Conservation (phyloP, 2,888 invertebrate genomes). For the Eupeodes luniger region DNA sequence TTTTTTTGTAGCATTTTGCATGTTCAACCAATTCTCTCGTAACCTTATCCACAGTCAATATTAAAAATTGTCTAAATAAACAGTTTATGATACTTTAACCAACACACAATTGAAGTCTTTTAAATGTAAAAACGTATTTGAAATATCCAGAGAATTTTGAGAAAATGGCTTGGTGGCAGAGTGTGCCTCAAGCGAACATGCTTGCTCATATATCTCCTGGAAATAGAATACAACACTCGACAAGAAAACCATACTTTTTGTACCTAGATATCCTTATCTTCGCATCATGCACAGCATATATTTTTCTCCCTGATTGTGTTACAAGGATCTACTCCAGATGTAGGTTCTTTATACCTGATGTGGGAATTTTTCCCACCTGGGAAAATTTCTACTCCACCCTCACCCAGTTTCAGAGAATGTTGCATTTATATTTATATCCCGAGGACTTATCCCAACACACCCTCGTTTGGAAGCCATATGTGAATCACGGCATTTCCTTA, state of each 20-base stretch:
- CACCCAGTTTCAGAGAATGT: background rate
- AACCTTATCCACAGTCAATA: slow-evolving; percentile 33
- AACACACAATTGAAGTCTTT: slow-evolving; percentile 18
- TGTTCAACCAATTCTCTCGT: slow-evolving; percentile 47
- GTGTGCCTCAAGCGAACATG: slow-evolving; percentile 30
- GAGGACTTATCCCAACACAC: slow-evolving; percentile 54
- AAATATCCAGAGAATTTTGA: slow-evolving; percentile 32
- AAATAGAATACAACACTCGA: slow-evolving; percentile 15
- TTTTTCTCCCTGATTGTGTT: slow-evolving; percentile 43
- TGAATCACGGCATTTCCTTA: slow-evolving; percentile 52
- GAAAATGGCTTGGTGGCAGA: slow-evolving; percentile 5
- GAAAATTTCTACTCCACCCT: background rate
- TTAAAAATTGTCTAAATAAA: slow-evolving; percentile 46
- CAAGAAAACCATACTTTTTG: slow-evolving; percentile 25
- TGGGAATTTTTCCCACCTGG: slow-evolving; percentile 63
- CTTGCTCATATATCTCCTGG: background rate
- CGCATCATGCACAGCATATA: slow-evolving; percentile 5
- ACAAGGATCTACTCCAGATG: slow-evolving; percentile 7
- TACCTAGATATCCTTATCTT: background rate
- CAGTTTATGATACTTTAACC: slow-evolving; percentile 51
- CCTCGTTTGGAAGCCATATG: slow-evolving; percentile 55
- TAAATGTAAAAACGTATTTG: slow-evolving; percentile 31
- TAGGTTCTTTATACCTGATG: slow-evolving; percentile 19
- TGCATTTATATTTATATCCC: slow-evolving; percentile 31
- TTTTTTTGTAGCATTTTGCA: slow-evolving; percentile 24